phyloP scores from a whole-genome alignment of 2,797 vertebrate genomes.

The Odontamblyopus rebecca region DNA sequence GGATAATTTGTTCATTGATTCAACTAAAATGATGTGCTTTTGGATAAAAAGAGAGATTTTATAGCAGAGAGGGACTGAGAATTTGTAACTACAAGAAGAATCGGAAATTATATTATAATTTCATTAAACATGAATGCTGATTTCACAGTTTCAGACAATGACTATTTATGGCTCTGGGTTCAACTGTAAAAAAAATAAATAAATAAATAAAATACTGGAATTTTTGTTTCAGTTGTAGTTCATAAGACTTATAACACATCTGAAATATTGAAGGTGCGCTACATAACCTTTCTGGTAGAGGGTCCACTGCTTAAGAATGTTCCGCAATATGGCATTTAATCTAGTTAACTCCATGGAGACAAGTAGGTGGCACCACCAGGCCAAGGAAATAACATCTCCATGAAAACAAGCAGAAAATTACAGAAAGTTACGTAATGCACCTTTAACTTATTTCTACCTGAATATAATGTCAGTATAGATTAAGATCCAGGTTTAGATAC shows the following conservation, averaged over 20 bases:
- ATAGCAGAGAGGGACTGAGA: not conserved
- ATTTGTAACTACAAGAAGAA: not conserved
- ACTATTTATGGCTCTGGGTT: not conserved
- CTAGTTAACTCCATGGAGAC: too few species aligned
- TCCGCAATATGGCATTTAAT: not conserved
- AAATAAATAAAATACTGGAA: not conserved
- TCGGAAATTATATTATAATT: not conserved
- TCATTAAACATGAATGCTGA: not conserved
- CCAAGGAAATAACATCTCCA: not conserved
- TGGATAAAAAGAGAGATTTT: slow-evolving; percentile 26
- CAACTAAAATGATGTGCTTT: slow-evolving; percentile 15
- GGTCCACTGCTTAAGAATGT: not conserved
- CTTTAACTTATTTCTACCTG: not conserved
- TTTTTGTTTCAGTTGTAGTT: not conserved
- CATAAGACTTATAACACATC: not conserved
- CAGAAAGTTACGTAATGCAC: not conserved
- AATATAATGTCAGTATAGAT: not conserved
- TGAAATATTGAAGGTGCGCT: not conserved
- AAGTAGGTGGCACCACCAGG: not conserved
- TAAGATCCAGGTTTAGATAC: not conserved
- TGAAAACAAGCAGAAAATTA: not conserved
- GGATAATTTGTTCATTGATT: slow-evolving; percentile 21
- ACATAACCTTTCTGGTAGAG: not conserved
- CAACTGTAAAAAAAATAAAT: not conserved
- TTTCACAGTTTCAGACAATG: not conserved